Evolutionary conservation across 2,113 vertebrate species (phyloP), one percentile per base, ranked within the genome.

Genomic region (Prochilodus magdalenae): DNA sequence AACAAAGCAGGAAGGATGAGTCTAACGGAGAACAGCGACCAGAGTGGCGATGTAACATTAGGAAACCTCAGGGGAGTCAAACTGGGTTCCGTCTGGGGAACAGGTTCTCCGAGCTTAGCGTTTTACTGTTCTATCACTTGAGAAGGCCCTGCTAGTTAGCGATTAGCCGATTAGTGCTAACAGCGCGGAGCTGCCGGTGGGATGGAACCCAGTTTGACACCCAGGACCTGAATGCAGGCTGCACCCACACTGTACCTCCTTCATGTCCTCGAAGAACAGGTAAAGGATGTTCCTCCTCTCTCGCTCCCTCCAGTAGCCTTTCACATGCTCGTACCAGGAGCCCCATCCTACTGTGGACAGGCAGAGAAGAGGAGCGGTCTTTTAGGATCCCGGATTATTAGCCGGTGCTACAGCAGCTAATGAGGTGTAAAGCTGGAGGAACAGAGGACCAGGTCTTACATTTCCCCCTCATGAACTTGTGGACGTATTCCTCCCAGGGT

Each of bases 211-310:
- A 36, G n/a, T n/a, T n/a, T n/a, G n/a, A n/a, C n/a, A n/a, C n/a
- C n/a, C n/a, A n/a, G n/a, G n/a, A n/a, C n/a, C n/a, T 36, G 7
- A 36, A 36, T 11, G 12, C 33, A 44, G 40, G 18, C 2, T 5
- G 66, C 36, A n/a, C 33, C 36, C 66, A 70, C 30, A 40, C 29
- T 22, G 89, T 79, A 97, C 97, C 94, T 98, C 94, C 88, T 98
- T 96, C 92, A 99, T 90, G 87, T 98, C 96, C 89, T 99, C 96
- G 0, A 95, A 98, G 91, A 95, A 94, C 13, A 99, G 84, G 78
- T 95, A 99, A 40, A 97, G 94, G 33, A 98, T 93, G 36, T 95
- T 95, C 63, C 84, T 90, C 29, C 92, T 91, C 85, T 96, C 90
- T 86, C 83, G 93, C 88, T 93, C 93, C 36, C 86, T 73, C 96